A percentile compares a stretch with the other conserved stretches of the same genome.
Conservation (phyloP, 1,140 invertebrate species). For the Zaprionus gabonicus region DNA sequence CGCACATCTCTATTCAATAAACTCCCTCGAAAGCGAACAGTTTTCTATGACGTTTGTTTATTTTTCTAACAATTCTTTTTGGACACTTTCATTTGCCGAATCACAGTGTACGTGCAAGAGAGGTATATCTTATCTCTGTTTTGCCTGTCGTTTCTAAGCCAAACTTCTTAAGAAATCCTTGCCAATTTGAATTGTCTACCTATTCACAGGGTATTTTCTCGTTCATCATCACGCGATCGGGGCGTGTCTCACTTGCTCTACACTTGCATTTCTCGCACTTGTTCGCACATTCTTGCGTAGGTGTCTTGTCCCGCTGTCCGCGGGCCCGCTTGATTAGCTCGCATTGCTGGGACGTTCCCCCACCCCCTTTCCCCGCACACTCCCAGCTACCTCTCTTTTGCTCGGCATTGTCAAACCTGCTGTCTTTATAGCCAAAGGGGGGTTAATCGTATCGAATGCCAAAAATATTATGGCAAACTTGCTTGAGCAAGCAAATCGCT, state of each 20-base stretch:
- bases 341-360: conserved; percentile 20
- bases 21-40: too few relatives aligned
- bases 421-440: background rate
- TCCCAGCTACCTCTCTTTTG: background rate
- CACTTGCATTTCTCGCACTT: conserved; percentile 8
- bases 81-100: too few relatives aligned
- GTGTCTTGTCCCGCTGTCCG: conserved; percentile 59
- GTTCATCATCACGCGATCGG: background rate
- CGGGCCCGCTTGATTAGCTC: conserved; percentile 56
- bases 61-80: too few relatives aligned
- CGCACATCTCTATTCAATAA: too few relatives aligned
- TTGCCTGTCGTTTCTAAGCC: too few relatives aligned
- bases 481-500: conserved; percentile 4
- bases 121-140: too few relatives aligned
- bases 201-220: background rate
- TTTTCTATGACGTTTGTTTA: too few relatives aligned
- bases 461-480: conserved; percentile 1
- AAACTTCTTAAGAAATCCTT: background rate
- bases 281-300: conserved; percentile 58
- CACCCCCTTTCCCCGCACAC: background rate
- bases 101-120: too few relatives aligned
- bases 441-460: conserved; percentile 9
- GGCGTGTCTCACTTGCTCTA: background rate
- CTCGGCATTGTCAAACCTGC: background rate
- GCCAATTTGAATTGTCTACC: background rate